phyloP scores from a whole-genome alignment of 2,888 invertebrate genomes.

The Amorpha juglandis region DNA sequence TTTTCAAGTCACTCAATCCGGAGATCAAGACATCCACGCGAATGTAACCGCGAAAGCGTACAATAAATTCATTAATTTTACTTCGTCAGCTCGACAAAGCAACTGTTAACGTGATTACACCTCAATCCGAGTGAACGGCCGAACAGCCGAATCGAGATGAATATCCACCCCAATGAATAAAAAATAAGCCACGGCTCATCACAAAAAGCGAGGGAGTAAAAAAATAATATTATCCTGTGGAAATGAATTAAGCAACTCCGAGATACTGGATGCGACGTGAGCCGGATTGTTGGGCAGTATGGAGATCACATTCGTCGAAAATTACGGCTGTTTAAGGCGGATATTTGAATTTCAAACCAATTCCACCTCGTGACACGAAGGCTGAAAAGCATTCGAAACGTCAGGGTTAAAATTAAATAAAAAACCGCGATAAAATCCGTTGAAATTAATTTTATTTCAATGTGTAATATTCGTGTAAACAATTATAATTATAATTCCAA shows the following conservation, averaged over 20 bases:
- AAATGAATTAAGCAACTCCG: slow-evolving; percentile 83
- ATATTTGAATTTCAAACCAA: no score
- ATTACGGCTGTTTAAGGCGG: not conserved
- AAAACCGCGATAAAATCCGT: no score
- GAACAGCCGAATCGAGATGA: slow-evolving; percentile 61
- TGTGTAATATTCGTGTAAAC: no score
- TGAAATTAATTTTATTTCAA: no score
- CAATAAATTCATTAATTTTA: slow-evolving; percentile 23
- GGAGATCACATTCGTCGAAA: slow-evolving; percentile 34
- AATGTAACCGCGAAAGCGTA: not conserved
- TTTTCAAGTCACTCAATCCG: not conserved
- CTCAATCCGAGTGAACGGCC: slow-evolving; percentile 67
- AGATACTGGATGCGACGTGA: slow-evolving; percentile 65
- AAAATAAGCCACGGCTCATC: slow-evolving; percentile 80
- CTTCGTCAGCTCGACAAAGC: slow-evolving; percentile 36
- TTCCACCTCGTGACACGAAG: no score
- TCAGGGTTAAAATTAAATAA: no score
- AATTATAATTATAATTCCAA: no score
- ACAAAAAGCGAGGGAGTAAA: slow-evolving; percentile 79
- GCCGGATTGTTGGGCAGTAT: slow-evolving; percentile 35
- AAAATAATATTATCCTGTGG: slow-evolving; percentile 84
- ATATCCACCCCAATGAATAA: slow-evolving; percentile 80
- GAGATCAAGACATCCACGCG: slow-evolving; percentile 5
- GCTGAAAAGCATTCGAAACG: no score
- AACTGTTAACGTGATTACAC: slow-evolving; percentile 70